Percentiles rank a stretch among this genome's conserved stretches.
These are phyloP conservation scores for Lates japonicus DNA, from an alignment of 2,797 vertebrate genomes.

Conservation along the genomic window DNA sequence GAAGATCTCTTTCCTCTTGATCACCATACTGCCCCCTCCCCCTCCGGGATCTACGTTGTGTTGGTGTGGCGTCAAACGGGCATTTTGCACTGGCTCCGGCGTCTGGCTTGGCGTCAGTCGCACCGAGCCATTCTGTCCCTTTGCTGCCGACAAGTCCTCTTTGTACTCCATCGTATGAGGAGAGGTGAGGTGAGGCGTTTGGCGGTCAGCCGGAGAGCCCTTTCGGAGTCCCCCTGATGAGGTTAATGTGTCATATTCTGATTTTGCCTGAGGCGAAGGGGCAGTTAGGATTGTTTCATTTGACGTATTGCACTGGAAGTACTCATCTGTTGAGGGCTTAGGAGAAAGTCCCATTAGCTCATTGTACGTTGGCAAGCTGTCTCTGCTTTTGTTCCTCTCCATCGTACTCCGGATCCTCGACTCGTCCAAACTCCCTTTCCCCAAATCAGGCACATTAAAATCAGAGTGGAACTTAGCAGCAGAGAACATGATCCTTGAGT, in stretches of 20 bases:
- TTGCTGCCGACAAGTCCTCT: conserved; percentile 91
- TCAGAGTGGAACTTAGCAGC: conserved; percentile 95
- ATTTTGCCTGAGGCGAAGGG: conserved; percentile 95
- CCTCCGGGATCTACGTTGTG: conserved; percentile 92
- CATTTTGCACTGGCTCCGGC: conserved; percentile 92
- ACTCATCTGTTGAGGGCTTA: conserved; percentile 94
- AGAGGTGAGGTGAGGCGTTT: conserved; percentile 92
- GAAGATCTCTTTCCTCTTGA: conserved; percentile 99
- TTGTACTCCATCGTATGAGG: conserved; percentile 91
- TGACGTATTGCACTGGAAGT: conserved; percentile 99
- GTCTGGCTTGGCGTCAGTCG: conserved; percentile 88
- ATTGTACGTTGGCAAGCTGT: conserved; percentile 92
- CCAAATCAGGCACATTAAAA: conserved; percentile 94
- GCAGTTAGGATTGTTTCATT: conserved; percentile 98
- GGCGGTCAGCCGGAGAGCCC: conserved; percentile 92
- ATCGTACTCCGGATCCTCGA: conserved; percentile 91
- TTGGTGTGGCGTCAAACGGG: conserved; percentile 93
- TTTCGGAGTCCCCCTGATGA: conserved; percentile 95
- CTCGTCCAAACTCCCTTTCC: conserved; percentile 90
- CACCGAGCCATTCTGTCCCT: conserved; percentile 89
- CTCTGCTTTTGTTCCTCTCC: conserved; percentile 93
- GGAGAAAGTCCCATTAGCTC: conserved; percentile 94
- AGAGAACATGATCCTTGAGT: conserved; percentile 95
- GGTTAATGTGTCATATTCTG: conserved; percentile 95
- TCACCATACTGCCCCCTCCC: conserved; percentile 84